Conservation (phyloP, 2,113 vertebrate genomes). For the Romanogobio albipinnatus region DNA sequence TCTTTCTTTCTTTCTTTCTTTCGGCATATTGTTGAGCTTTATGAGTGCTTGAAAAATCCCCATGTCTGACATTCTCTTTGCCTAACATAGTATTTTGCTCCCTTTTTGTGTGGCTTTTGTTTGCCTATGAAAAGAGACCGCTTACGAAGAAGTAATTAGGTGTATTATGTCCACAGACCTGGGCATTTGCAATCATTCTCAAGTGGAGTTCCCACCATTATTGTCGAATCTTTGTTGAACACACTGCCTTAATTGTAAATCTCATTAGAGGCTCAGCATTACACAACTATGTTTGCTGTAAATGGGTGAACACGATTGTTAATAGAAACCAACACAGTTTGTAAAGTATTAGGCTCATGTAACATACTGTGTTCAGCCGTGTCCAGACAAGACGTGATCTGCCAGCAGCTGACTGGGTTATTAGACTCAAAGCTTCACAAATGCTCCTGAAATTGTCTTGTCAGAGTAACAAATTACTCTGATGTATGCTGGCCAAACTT, state of each 20-base stretch:
- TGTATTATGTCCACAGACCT: conserved; percentile 61
- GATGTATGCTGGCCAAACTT: neutral
- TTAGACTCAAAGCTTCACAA: conserved; percentile 36
- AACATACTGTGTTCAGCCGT: conserved; percentile 17
- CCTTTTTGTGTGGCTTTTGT: conserved; percentile 63
- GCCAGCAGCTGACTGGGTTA: conserved; percentile 17
- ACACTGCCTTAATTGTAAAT: conserved; percentile 30
- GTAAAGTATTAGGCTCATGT: conserved; percentile 22
- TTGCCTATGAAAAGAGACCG: conserved; percentile 59
- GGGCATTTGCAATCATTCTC: conserved; percentile 51
- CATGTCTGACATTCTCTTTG: conserved; percentile 57
- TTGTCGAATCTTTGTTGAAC: conserved; percentile 8
- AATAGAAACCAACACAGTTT: conserved; percentile 29
- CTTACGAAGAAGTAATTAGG: conserved; percentile 68
- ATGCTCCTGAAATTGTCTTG: conserved; percentile 38
- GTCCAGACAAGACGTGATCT: conserved; percentile 39
- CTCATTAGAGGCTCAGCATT: conserved; percentile 34
- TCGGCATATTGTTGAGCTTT: conserved; percentile 64
- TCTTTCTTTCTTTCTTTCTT: conserved; percentile 62
- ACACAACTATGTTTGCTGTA: conserved; percentile 24
- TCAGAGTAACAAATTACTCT: conserved; percentile 38
- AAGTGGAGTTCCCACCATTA: conserved; percentile 50
- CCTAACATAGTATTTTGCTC: conserved; percentile 48
- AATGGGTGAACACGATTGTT: conserved; percentile 8
- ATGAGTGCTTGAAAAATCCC: conserved; percentile 69